A percentile compares a stretch with the other conserved stretches of the same genome.
Evolutionary conservation across 2,888 invertebrate species (phyloP).

Genomic region (Lasius platythorax): DNA sequence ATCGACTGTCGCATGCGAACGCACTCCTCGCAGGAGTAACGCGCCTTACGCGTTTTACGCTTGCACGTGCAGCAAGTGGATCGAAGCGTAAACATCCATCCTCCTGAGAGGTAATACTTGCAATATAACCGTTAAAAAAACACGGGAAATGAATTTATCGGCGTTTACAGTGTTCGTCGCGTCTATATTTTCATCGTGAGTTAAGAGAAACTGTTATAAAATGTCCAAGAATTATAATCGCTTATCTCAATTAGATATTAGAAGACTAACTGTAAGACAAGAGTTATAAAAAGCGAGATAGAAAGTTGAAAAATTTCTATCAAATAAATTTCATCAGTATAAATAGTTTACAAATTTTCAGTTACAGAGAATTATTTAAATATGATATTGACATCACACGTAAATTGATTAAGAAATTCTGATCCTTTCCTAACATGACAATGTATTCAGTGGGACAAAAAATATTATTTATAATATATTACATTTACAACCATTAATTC

Average conservation of each 20-base stretch:
- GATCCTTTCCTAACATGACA: background rate
- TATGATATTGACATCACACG: background rate
- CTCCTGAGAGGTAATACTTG: constrained; percentile 5
- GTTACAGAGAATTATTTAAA: background rate
- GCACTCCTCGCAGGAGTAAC: constrained; percentile 38
- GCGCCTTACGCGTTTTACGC: constrained; percentile 53
- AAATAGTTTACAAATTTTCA: background rate
- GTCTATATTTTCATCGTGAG: background rate
- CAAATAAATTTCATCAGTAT: background rate
- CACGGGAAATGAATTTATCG: constrained; percentile 2
- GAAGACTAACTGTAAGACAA: background rate
- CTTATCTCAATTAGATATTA: constrained; percentile 1
- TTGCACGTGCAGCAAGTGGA: constrained; percentile 54
- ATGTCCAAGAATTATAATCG: background rate
- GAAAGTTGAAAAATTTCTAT: background rate
- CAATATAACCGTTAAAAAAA: constrained; percentile 23
- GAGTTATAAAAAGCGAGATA: background rate
- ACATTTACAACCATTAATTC: background rate
- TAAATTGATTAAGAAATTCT: background rate
- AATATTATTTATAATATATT: background rate
- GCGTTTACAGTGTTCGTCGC: background rate
- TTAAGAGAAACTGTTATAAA: background rate
- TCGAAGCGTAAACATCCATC: constrained; percentile 39
- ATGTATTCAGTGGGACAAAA: background rate
- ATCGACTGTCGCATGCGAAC: constrained; percentile 62